Evolutionary conservation across 2,113 vertebrate genomes (phyloP), one percentile per base, ranked within the genome.

Genomic region (Bubo scandiacus): DNA sequence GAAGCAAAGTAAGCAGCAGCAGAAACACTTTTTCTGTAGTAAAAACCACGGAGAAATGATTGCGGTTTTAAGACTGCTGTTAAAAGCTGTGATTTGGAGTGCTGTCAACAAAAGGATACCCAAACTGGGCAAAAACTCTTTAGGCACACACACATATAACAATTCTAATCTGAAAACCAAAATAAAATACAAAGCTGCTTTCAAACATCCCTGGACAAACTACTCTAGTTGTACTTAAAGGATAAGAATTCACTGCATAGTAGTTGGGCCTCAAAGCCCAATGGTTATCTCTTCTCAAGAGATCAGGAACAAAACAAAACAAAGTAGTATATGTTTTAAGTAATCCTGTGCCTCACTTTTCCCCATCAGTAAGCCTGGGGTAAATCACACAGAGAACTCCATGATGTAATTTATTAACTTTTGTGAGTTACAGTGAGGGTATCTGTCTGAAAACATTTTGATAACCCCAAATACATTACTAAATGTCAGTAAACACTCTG

Each of bases 61-160:
- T 27, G 30, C 55, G 11, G 4, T 71, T 94, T 81, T 88, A 88
- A 92, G n/a, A 52, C 15, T 36, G n/a, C 17, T 51, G 12, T 58
- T 73, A 80, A 74, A 68, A 94, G 75, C 74, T 90, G 75, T 86
- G 85, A 78, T 66, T 55, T 93, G 93, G 61, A 92, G 59, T n/a
- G 21, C 15, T 79, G 63, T 49, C 75, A 81, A 34, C 4, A 15
- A 58, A 88, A 77, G 29, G 51, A 47, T 71, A 86, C 34, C 30
- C 40, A 72, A 73, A 68, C 13, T 2, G 8, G n/a, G 54, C 34
- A 94, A 29, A 52, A 66, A 75, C 17, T 59, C 52, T 72, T 86
- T 14, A 81, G 66, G 38, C 43, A 86, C 21, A 27, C 13, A 47
- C 4, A 34, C 9, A 15, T 8, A 51, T 36, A 52, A 52, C 29